Base-by-base conservation (phyloP, 2,113 vertebrate genomes). In the Pelmatolapia mariae region DNA sequence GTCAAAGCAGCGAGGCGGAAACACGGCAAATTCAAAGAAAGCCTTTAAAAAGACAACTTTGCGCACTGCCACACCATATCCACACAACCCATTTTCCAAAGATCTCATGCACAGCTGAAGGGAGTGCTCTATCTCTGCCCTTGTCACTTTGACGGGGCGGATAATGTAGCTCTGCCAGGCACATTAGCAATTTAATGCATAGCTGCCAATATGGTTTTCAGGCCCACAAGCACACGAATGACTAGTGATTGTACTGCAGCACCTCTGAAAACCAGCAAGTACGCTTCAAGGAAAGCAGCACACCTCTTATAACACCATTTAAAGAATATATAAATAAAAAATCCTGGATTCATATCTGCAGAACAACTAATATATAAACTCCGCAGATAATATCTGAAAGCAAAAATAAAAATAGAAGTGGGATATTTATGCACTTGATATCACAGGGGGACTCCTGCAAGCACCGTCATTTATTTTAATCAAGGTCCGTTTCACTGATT, bases 141-240 rank as follows among this genome's bases (percentile, higher is more conserved):
- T 89, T 90, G 94, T 92, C 94, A 88, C 87, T 90, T 87, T 89
- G 89, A 95, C 88, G 76, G 83, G 82, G 33, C 2, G 24, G 85
- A 91, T 93, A 95, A 93, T 88, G 90, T 87, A 89, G 91, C 89
- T 87, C 90, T 86, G 87, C 85, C 91, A 89, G 88, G 56, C 47
- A 86, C 91, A 93, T 94, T 93, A 91, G 90, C 78, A 90, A 89
- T 93, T 94, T 93, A 94, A 94, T 93, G 89, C 88, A 86, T 66
- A 91, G 81, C 89, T 87, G 90, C 84, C 82, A 84, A 84, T 90
- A 84, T 84, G 73, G 63, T 87, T 85, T 52, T 83, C 83, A 53
- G 53, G 85, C 83, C 82, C 56, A 93, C 78, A 45, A 87, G 85
- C 85, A 87, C 83, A 81, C 13, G 4, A 84, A 91, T 26, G 47